Evolutionary conservation across 2,797 vertebrate species (phyloP).

Genomic region (Poeciliopsis paucimaculata): DNA sequence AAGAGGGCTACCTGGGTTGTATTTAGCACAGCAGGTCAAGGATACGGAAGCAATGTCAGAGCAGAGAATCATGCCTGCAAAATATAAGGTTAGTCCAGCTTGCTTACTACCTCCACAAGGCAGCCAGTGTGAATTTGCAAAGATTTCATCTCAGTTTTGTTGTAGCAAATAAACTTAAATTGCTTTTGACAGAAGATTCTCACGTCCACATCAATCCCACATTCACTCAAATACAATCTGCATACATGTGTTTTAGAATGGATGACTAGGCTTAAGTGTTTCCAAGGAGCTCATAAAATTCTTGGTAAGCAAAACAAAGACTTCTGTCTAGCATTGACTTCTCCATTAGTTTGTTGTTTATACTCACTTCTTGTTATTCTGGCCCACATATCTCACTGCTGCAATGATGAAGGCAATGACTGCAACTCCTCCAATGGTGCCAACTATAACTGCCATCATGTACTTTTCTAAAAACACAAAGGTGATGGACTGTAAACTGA

Average conservation of each 20-base stretch:
- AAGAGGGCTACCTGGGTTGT: conserved; percentile 69
- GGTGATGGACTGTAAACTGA: background rate
- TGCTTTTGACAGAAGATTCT: conserved; percentile 57
- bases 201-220: conserved; percentile 58
- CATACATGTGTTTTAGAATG: conserved; percentile 76
- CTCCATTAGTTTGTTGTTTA: conserved; percentile 37
- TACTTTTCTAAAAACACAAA: conserved; percentile 80
- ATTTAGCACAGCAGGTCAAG: conserved; percentile 77
- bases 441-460: conserved; percentile 88
- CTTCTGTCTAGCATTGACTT: conserved; percentile 38
- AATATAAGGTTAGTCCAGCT: conserved; percentile 79
- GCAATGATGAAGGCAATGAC: conserved; percentile 94
- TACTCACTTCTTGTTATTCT: conserved; percentile 94
- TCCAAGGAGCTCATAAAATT: conserved; percentile 69
- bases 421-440: conserved; percentile 91
- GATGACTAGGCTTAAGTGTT: conserved; percentile 84
- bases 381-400: conserved; percentile 90
- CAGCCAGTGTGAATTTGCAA: conserved; percentile 61
- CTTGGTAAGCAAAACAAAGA: conserved; percentile 54
- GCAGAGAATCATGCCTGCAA: conserved; percentile 71
- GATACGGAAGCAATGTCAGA: conserved; percentile 77
- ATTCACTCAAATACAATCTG: conserved; percentile 61
- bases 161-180: conserved; percentile 59
- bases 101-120: conserved; percentile 65
- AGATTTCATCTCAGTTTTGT: conserved; percentile 54